Evolutionary conservation across 2,797 vertebrate genomes (phyloP).

Genomic region (Rhinichthys osculus): DNA sequence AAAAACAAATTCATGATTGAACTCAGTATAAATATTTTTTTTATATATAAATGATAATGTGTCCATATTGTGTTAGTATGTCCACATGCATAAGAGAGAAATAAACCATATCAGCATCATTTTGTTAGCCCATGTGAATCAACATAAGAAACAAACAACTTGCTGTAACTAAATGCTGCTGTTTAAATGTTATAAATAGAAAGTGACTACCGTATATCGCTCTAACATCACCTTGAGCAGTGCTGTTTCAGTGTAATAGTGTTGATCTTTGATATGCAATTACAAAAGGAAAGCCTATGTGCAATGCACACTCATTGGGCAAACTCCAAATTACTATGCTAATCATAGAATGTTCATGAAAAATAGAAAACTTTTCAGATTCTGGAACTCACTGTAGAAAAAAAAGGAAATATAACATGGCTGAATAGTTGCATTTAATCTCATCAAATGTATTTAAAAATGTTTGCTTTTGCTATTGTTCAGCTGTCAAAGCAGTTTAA

Average conservation of each 20-base stretch:
- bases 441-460: neutral
- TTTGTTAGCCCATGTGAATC: neutral
- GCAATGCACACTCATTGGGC: neutral
- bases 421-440: neutral
- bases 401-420: neutral
- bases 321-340: neutral
- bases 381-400: neutral
- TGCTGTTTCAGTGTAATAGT: neutral
- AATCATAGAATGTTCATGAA: neutral
- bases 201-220: neutral
- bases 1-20: neutral
- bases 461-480: neutral
- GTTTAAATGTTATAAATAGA: neutral
- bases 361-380: neutral
- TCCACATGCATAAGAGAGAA: neutral
- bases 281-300: neutral
- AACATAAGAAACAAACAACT: neutral
- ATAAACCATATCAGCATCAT: neutral
- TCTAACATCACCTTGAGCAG: neutral
- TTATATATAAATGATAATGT: neutral
- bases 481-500: neutral
- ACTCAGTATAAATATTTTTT: neutral
- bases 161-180: neutral
- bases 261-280: neutral
- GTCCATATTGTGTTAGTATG: neutral